These are phyloP conservation scores for Odontomyia ornata DNA, from an alignment of 2,888 invertebrate species.

Conservation along the genomic window DNA sequence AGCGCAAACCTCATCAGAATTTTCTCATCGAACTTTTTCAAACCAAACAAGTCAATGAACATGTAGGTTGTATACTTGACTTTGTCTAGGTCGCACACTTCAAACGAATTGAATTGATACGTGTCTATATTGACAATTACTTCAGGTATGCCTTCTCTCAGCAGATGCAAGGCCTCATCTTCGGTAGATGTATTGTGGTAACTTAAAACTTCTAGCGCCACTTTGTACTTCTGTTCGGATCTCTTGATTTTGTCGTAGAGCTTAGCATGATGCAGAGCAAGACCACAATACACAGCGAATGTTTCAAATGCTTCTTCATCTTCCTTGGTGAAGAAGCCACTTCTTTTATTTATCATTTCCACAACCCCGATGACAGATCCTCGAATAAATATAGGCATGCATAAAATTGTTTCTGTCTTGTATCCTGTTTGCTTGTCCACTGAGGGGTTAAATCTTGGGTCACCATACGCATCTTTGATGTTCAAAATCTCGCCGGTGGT, in stretches of 20 bases:
- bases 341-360: conserved; percentile 82
- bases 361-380: conserved; percentile 84
- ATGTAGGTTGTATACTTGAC: conserved; percentile 77
- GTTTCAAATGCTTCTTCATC: conserved; percentile 85
- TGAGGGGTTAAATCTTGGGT: conserved; percentile 77
- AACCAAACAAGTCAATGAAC: conserved; percentile 78
- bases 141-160: conserved; percentile 55
- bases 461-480: conserved; percentile 83
- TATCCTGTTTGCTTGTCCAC: conserved; percentile 76
- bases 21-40: conserved; percentile 72
- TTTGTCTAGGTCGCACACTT: conserved; percentile 75
- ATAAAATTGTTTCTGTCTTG: conserved; percentile 78
- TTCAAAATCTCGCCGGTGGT: conserved; percentile 81
- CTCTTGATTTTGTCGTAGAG: conserved; percentile 83
- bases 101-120: conserved; percentile 78
- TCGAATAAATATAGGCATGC: conserved; percentile 87
- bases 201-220: conserved; percentile 83
- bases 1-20: conserved; percentile 77
- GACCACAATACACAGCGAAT: conserved; percentile 85
- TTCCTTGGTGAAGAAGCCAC: conserved; percentile 69
- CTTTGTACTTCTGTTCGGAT: conserved; percentile 83
- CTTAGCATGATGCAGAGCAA: conserved; percentile 86
- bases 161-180: conserved; percentile 69
- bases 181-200: conserved; percentile 84
- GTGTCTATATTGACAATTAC: conserved; percentile 63